phyloP scores from a whole-genome alignment of 2,113 vertebrate species.

The Haemorhous mexicanus region DNA sequence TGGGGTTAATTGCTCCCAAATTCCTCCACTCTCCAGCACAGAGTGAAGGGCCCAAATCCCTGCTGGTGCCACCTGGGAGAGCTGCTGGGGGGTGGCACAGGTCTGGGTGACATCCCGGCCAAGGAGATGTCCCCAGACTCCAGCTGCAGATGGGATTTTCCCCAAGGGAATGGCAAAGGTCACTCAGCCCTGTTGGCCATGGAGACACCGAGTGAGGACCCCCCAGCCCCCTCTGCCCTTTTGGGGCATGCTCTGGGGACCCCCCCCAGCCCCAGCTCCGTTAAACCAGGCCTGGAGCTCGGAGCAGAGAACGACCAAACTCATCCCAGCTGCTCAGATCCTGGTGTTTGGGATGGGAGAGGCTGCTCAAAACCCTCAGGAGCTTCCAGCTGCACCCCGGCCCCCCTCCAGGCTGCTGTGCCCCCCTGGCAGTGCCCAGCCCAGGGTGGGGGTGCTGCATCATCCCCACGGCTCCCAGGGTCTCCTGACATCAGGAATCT shows the following conservation, averaged over 20 bases:
- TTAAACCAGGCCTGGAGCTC: neutral
- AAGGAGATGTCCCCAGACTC: accelerated
- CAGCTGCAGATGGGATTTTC: accelerated
- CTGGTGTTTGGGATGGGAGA: neutral
- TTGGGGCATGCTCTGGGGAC: neutral
- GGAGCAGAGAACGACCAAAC: neutral
- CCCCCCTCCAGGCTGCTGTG: neutral
- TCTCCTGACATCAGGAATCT: neutral
- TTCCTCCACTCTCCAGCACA: neutral
- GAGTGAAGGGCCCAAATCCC: accelerated
- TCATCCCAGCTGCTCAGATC: neutral
- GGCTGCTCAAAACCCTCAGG: neutral
- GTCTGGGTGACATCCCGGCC: neutral
- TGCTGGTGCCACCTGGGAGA: neutral
- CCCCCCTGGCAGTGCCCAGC: neutral
- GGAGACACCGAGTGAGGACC: accelerated
- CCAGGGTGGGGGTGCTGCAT: neutral
- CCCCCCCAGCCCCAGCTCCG: neutral
- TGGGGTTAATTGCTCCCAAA: accelerated
- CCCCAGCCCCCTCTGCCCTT: neutral
- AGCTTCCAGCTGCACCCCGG: neutral
- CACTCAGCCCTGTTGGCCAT: accelerated
- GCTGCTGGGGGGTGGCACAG: neutral
- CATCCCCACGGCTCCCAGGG: neutral
- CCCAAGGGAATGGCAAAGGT: no score